Evolutionary conservation across 2,888 invertebrate genomes (phyloP).

Genomic region (Standfussiana lucernea): DNA sequence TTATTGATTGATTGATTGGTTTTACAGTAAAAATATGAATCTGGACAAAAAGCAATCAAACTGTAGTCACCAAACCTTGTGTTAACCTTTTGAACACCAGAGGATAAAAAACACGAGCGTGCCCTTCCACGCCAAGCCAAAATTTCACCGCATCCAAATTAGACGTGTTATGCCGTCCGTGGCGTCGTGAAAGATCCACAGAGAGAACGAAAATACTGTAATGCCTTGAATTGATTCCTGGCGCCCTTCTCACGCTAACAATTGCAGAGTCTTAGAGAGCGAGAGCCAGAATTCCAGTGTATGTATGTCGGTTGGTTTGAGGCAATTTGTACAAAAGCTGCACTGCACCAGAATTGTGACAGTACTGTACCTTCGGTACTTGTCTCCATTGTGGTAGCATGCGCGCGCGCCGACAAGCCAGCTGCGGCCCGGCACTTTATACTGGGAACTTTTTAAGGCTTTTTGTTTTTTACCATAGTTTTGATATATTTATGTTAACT

Average conservation of each 20-base stretch:
- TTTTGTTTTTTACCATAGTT: constrained; percentile 61
- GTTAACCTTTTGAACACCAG: no score
- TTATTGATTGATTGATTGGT: background rate
- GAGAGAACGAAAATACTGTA: background rate
- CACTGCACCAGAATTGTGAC: constrained; percentile 10
- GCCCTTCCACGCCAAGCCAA: no score
- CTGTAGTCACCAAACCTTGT: no score
- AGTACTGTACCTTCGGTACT: constrained; percentile 30
- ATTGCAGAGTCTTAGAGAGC: no score
- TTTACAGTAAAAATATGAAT: background rate
- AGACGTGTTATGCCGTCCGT: no score
- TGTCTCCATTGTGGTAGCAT: background rate
- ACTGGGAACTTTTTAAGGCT: constrained; percentile 64
- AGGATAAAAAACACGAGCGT: no score
- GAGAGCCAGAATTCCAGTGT: no score
- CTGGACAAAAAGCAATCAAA: background rate
- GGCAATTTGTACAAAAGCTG: constrained; percentile 13
- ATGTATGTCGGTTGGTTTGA: no score
- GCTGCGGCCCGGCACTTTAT: constrained; percentile 57
- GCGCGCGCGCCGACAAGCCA: constrained; percentile 62
- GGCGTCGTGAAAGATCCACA: background rate
- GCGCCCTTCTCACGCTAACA: no score
- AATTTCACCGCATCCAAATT: no score
- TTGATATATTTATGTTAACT: constrained; percentile 59
- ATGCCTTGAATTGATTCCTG: no score